Base-by-base conservation (phyloP, 2,888 invertebrate genomes). In the Drosophila histrio region DNA sequence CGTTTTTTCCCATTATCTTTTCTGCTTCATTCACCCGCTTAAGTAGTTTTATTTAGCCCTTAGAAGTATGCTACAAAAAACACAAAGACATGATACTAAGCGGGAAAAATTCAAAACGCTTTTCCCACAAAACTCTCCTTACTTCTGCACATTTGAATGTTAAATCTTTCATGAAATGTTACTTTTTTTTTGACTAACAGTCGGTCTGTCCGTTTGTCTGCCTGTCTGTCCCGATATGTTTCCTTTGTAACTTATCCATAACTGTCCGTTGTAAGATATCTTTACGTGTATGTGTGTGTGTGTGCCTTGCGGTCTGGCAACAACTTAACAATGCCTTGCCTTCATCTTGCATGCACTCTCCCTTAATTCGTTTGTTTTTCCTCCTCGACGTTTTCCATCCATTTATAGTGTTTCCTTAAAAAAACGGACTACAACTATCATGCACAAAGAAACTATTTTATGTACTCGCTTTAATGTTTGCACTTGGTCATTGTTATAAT, bases 131-230 rank as follows among this genome's bases (percentile, higher is more conserved):
- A 43, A 21, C 17, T 22, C n/a, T 17, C 13, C 2, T 17, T 19
- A n/a, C n/a, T 59, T 53, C 72, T 81, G 82, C 90, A 81, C 89
- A 89, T 90, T 91, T 90, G 85, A 90, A 91, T 91, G 90, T 89
- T 91, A 91, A 91, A 91, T 91, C 89, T 91, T 89, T 89, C 88
- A 91, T 90, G 87, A 91, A 91, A 91, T 88, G 69, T 52, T 71
- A 73, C 78, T 75, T 39, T 19, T 73, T 73, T 75, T 77, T 69
- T 69, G 75, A 39, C 72, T 66, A 39, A 50, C 24, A 41, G 59
- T 34, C 30, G 19, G 47, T 47, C 46, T 8, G 19, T 28, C 43
- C 36, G 49, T 50, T 39, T 34, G 38, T 19, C 34, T 13, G 64
- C 46, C 52, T 58, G 34, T 26, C 38, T 32, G 41, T 56, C 19